Evolutionary conservation across 37 sponge, comb jelly and placozoan species (phyloP).

Genomic region (Eunapius fragilis): DNA sequence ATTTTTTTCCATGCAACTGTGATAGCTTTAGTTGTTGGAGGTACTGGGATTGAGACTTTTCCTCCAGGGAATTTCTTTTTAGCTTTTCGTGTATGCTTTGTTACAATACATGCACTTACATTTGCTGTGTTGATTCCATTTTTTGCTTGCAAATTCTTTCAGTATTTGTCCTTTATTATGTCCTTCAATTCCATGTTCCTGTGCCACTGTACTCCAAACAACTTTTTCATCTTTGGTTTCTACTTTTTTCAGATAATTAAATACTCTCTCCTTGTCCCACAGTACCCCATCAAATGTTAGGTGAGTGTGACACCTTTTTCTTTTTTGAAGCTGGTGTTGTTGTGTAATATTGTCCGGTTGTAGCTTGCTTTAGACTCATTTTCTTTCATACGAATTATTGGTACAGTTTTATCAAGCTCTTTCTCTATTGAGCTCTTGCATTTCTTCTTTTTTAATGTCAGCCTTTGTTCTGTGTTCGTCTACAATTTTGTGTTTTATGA

Average conservation of each 20-base stretch:
- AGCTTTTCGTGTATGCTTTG: background rate
- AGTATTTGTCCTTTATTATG: slow-evolving; percentile 19
- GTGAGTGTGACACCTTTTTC: slow-evolving; percentile 18
- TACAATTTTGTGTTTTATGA: too few relatives aligned
- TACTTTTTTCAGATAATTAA: background rate
- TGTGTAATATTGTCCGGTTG: background rate
- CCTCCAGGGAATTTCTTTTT: slow-evolving; percentile 14
- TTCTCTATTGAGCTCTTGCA: background rate
- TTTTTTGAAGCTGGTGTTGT: background rate
- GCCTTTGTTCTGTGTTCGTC: too few relatives aligned
- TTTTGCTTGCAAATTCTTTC: slow-evolving; percentile 28
- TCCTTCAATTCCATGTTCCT: slow-evolving; percentile 29
- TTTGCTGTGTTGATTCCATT: slow-evolving; percentile 12
- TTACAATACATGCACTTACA: background rate
- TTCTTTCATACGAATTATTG: background rate
- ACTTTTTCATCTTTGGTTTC: slow-evolving; percentile 14
- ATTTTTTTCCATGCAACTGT: slow-evolving; percentile 24
- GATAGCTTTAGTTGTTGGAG: slow-evolving; percentile 1
- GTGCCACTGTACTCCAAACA: slow-evolving; percentile 21
- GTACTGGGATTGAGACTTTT: slow-evolving; percentile 19
- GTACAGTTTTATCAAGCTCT: background rate
- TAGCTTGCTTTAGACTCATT: background rate
- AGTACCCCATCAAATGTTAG: slow-evolving; percentile 26
- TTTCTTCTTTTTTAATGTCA: too few relatives aligned
- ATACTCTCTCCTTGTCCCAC: slow-evolving; percentile 31